phyloP scores from a whole-genome alignment of 2,888 invertebrate genomes.

The Lepetodrilus schrolli region DNA sequence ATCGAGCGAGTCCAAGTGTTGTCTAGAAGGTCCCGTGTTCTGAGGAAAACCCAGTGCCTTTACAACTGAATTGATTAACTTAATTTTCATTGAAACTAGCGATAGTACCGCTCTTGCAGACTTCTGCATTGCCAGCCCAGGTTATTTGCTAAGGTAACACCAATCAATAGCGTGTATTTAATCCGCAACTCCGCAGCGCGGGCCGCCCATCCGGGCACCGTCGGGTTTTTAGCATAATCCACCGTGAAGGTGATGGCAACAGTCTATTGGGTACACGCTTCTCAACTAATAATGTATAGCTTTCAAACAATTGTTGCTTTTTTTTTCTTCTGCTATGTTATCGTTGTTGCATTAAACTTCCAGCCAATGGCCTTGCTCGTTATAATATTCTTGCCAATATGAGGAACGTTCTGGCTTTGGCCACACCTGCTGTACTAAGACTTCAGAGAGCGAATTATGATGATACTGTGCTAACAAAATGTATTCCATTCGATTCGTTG shows the following conservation, averaged over 20 bases:
- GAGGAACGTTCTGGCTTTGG: too few relatives aligned
- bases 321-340: too few relatives aligned
- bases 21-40: neutral
- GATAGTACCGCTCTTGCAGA: neutral
- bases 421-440: too few relatives aligned
- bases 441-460: too few relatives aligned
- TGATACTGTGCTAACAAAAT: too few relatives aligned
- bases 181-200: neutral
- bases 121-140: neutral
- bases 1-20: neutral
- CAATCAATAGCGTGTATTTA: slow-evolving; percentile 3
- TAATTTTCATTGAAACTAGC: slow-evolving; percentile 17
- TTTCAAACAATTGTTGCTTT: too few relatives aligned
- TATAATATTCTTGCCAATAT: too few relatives aligned
- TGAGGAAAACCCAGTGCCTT: neutral
- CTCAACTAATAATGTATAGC: too few relatives aligned
- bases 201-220: neutral
- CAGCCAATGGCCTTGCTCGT: too few relatives aligned
- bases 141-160: slow-evolving; percentile 3
- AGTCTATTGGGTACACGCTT: neutral
- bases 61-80: slow-evolving; percentile 16
- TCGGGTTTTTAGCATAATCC: neutral
- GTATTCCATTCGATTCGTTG: too few relatives aligned
- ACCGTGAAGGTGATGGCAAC: neutral
- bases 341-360: too few relatives aligned